These are phyloP conservation scores for Odontothrips loti DNA, from an alignment of 2,888 invertebrate genomes.

Conservation along the genomic window DNA sequence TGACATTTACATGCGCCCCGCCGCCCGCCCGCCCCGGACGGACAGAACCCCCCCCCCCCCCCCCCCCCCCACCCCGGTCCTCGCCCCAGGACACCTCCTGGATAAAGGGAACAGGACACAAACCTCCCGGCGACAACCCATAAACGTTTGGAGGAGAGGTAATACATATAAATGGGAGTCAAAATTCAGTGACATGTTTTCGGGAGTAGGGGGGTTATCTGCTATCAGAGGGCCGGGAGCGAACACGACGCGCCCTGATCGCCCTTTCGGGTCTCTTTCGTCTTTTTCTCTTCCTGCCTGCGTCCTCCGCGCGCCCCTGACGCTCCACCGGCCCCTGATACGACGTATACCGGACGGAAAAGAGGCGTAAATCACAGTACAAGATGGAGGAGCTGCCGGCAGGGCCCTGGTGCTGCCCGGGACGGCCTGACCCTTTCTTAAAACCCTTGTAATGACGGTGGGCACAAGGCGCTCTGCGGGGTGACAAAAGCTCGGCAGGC, in stretches of 20 bases:
- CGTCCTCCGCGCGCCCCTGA: neutral
- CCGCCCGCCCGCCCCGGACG: neutral
- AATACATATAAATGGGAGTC: slow-evolving; percentile 26
- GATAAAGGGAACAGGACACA: neutral
- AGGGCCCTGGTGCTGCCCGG: too few species aligned
- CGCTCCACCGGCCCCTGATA: neutral
- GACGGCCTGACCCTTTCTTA: neutral
- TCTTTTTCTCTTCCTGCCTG: neutral
- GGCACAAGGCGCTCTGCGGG: neutral
- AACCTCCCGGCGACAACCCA: neutral
- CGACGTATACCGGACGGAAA: neutral
- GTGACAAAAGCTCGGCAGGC: neutral
- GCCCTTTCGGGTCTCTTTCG: neutral
- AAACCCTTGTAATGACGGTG: slow-evolving; percentile 15
- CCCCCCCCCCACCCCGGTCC: neutral
- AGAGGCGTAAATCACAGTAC: neutral
- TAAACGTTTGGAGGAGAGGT: neutral
- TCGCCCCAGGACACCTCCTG: neutral
- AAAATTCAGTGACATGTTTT: slow-evolving; percentile 13
- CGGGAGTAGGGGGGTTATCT: slow-evolving; percentile 19
- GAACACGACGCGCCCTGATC: neutral
- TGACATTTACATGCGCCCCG: slow-evolving; percentile 5
- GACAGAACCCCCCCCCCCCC: too few species aligned
- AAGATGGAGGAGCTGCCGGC: neutral
- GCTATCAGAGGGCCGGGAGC: neutral